Evolutionary conservation across 1,140 invertebrate genomes (phyloP).

Genomic region (Drosophila nigromelanica): DNA sequence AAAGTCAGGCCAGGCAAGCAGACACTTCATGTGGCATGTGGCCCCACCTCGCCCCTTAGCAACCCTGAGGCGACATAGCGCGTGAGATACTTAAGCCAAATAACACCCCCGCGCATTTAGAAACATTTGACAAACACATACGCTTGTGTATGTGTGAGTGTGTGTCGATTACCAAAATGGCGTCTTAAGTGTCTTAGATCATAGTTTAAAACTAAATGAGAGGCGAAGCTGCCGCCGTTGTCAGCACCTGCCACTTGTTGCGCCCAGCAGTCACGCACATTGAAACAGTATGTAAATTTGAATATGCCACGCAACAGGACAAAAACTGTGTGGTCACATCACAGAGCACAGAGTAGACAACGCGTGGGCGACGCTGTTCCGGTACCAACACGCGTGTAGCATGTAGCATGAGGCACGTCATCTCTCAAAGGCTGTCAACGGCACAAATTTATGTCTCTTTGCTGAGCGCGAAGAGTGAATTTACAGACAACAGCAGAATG

Average conservation of each 20-base stretch:
- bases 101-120: slow-evolving; percentile 57
- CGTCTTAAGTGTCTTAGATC: slow-evolving; percentile 49
- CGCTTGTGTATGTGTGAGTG: slow-evolving; percentile 20
- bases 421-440: slow-evolving; percentile 60
- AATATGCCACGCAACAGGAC: slow-evolving; percentile 15
- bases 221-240: neutral
- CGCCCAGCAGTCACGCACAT: neutral
- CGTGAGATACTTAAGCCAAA: slow-evolving; percentile 53
- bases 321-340: slow-evolving; percentile 53
- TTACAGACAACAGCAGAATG: slow-evolving; percentile 18
- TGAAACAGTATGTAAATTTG: slow-evolving; percentile 25
- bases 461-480: slow-evolving; percentile 43
- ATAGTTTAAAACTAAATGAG: slow-evolving; percentile 15
- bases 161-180: slow-evolving; percentile 53
- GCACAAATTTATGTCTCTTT: slow-evolving; percentile 64
- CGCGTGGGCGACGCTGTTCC: slow-evolving; percentile 13
- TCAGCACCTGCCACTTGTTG: slow-evolving; percentile 55
- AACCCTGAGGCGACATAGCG: slow-evolving; percentile 10
- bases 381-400: slow-evolving; percentile 2
- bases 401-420: slow-evolving; percentile 52
- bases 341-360: slow-evolving; percentile 4
- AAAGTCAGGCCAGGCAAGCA: slow-evolving; percentile 45
- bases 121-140: slow-evolving; percentile 34
- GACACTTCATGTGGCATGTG: slow-evolving; percentile 60
- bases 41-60: slow-evolving; percentile 1